These are phyloP conservation scores for Daktulosphaira vitifoliae DNA, from an alignment of 1,140 invertebrate genomes.

Conservation along the genomic window DNA sequence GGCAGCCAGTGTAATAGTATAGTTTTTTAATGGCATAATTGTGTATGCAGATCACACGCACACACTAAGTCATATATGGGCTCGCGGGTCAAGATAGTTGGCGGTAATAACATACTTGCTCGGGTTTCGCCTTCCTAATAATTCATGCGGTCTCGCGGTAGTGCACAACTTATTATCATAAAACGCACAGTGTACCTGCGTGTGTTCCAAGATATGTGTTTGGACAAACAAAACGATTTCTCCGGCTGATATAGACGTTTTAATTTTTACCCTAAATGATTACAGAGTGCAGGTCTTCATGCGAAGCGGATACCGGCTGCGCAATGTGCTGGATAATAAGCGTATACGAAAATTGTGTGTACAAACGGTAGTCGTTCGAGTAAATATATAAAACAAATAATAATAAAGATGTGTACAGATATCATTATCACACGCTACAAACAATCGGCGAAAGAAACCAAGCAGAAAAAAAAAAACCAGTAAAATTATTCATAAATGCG, in stretches of 20 bases:
- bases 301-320: neutral
- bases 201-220: neutral
- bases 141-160: slow-evolving; percentile 23
- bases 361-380: neutral
- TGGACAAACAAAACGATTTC: slow-evolving; percentile 26
- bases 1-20: neutral
- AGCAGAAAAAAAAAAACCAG: neutral
- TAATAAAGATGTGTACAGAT: neutral
- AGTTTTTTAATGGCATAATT: slow-evolving; percentile 5
- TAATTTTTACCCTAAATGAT: slow-evolving; percentile 28
- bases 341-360: neutral
- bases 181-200: neutral
- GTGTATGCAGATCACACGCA: slow-evolving; percentile 4
- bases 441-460: slow-evolving; percentile 6
- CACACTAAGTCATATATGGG: neutral
- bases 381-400: slow-evolving; percentile 2
- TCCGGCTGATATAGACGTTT: slow-evolving; percentile 16
- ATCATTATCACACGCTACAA: neutral
- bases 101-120: slow-evolving; percentile 22
- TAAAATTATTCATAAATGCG: slow-evolving; percentile 20
- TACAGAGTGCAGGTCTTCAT: neutral
- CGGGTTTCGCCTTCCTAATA: slow-evolving; percentile 9
- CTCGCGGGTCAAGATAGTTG: neutral
- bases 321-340: slow-evolving; percentile 6
- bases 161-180: slow-evolving; percentile 5